A percentile compares a stretch with the other conserved stretches of the same genome.
Evolutionary conservation across 2,888 invertebrate genomes (phyloP).

Genomic region (Iselma pallidipennis): DNA sequence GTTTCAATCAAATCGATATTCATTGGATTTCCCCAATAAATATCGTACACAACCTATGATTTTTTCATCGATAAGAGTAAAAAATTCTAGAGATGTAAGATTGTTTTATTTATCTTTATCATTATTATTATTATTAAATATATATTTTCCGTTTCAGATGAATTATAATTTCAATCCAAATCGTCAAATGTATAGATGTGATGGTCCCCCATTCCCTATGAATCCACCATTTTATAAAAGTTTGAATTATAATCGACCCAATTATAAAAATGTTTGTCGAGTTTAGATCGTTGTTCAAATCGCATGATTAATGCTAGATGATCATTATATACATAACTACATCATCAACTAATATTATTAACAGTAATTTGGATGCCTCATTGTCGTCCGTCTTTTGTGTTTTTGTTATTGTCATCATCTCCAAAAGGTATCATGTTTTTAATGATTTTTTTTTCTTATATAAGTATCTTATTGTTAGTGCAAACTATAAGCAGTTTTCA

Average conservation of each 20-base stretch:
- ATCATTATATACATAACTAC: conserved; percentile 28
- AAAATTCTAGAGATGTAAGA: conserved; percentile 50
- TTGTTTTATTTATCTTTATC: neutral
- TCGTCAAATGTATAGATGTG: conserved; percentile 50
- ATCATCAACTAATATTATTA: conserved; percentile 11
- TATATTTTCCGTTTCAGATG: conserved; percentile 43
- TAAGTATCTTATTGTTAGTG: conserved; percentile 24
- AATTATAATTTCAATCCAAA: conserved; percentile 49
- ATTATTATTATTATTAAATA: neutral
- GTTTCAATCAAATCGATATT: conserved; percentile 35
- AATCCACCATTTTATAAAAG: conserved; percentile 51
- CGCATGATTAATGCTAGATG: conserved; percentile 47
- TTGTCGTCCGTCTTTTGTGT: conserved; percentile 17
- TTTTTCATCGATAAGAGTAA: conserved; percentile 44
- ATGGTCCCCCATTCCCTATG: conserved; percentile 48
- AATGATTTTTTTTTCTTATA: neutral
- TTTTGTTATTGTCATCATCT: conserved; percentile 11
- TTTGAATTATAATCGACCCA: conserved; percentile 50
- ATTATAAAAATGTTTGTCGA: conserved; percentile 52
- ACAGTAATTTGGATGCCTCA: conserved; percentile 35
- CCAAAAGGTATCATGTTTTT: neutral
- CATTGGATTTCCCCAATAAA: conserved; percentile 38
- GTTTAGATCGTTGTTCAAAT: conserved; percentile 42
- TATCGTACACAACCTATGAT: conserved; percentile 41
- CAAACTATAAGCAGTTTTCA: conserved; percentile 49